phyloP scores from a whole-genome alignment of 2,113 vertebrate genomes.

The Cryptotis parvus region DNA sequence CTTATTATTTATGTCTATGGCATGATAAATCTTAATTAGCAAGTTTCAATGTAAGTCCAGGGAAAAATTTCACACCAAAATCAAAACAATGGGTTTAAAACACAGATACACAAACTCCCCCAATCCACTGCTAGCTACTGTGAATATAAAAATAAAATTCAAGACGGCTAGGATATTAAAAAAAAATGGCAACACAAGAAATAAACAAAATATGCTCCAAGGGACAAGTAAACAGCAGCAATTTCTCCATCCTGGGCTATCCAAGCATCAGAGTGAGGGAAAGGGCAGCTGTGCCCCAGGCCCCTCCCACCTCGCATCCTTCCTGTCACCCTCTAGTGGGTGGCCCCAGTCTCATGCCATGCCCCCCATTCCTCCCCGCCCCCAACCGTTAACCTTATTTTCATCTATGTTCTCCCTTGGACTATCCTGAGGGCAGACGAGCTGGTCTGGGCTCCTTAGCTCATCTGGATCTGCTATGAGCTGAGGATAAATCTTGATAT shows the following conservation, averaged over 20 bases:
- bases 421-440: background rate
- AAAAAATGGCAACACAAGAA: background rate
- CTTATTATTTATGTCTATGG: background rate
- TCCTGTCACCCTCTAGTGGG: no score
- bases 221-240: background rate
- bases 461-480: background rate
- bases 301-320: background rate
- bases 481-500: no score
- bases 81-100: slow-evolving; percentile 4
- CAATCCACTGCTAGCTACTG: background rate
- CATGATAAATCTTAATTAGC: slow-evolving; percentile 1
- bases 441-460: background rate
- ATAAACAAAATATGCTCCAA: slow-evolving; percentile 2
- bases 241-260: background rate
- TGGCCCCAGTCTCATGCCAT: no score
- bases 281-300: no score
- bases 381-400: no score
- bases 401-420: no score
- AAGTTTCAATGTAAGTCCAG: background rate
- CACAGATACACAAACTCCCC: background rate
- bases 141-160: background rate
- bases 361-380: no score
- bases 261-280: no score
- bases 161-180: background rate
- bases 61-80: slow-evolving; percentile 33